Conservation (phyloP, 2,113 vertebrate species). For the Vanacampus margaritifer region DNA sequence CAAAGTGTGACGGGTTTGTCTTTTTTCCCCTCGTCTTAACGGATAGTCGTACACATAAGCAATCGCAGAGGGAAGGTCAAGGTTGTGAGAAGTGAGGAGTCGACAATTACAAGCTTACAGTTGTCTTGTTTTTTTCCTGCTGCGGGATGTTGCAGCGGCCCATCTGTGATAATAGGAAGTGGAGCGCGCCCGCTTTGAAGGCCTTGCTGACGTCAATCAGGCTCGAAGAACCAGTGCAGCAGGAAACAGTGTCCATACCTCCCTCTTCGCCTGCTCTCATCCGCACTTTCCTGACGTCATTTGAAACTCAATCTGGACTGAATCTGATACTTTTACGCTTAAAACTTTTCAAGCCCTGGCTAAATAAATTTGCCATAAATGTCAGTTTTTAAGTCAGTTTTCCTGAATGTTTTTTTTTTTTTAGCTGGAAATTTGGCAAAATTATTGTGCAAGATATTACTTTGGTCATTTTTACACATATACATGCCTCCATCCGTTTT, state of each 20-base stretch:
- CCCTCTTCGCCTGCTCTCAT: slow-evolving; percentile 24
- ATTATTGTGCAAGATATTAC: background rate
- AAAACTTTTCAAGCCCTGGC: background rate
- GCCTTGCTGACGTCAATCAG: slow-evolving; percentile 64
- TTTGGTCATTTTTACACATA: background rate
- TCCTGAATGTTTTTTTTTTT: background rate
- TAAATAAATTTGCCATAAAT: background rate
- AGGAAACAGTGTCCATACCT: slow-evolving; percentile 38
- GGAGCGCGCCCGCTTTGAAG: slow-evolving; percentile 31
- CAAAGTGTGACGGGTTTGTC: background rate
- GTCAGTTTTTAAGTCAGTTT: background rate
- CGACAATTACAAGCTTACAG: slow-evolving; percentile 40
- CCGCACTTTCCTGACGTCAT: slow-evolving; percentile 11
- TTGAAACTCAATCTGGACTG: slow-evolving; percentile 2
- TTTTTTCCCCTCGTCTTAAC: background rate
- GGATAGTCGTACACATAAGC: slow-evolving; percentile 21
- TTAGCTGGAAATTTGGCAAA: background rate
- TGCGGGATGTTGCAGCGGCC: slow-evolving; percentile 39
- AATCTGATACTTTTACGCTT: background rate
- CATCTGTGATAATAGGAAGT: slow-evolving; percentile 65
- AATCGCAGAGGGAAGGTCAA: slow-evolving; percentile 43
- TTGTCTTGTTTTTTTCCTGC: slow-evolving; percentile 57
- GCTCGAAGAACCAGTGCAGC: slow-evolving; percentile 61
- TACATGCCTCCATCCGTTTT: background rate
- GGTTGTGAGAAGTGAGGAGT: slow-evolving; percentile 52